Base-by-base conservation (phyloP, 2,888 invertebrate species). In the Ischnura elegans region DNA sequence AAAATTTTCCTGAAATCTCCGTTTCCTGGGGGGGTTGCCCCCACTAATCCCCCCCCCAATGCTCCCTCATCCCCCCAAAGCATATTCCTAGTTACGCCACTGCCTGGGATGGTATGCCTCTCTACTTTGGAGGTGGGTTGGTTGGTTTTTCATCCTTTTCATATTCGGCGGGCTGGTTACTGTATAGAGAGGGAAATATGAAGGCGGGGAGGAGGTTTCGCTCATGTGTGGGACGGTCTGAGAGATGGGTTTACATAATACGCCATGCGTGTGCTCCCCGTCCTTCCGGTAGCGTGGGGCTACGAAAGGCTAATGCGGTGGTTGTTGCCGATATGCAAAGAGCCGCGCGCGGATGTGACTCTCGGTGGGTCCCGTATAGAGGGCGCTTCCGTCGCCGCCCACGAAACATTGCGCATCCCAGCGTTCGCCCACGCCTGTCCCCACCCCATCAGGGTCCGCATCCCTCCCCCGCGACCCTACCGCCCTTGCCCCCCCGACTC, bases 261-360 rank as follows among this genome's bases (percentile, higher is more conserved):
- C 66, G 90, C 61, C 90, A 90, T 90, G 90, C 90, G 90, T 90
- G 90, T 90, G 90, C 90, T n/a, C 90, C 90, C n/a, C 90, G 61
- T 66, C 90, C 90, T 90, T 90, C 90, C 90, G 90, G 90, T 90
- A 66, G 43, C 87, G 87, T 87, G 87, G 87, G 45, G 51, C 51
- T 66, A 19, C 90, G 90, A 90, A 90, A 90, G 90, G 90, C 90
- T 90, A 90, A 90, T 90, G 90, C 61, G 90, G 90, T 90, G 61
- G 90, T 66, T 66, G 90, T 90, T 61, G 90, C 90, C 90, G 90
- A 90, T 90, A 90, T 90, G 90, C 90, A 90, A 90, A 90, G 90
- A 90, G 90, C 90, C 90, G 43, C 61, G 90, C 42, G 90, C 61
- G 43, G 43, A 29, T 29, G 36, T 76, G 51, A 42, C 19, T 43